Evolutionary conservation across 2,888 invertebrate species (phyloP).

Genomic region (Baccha elongata): DNA sequence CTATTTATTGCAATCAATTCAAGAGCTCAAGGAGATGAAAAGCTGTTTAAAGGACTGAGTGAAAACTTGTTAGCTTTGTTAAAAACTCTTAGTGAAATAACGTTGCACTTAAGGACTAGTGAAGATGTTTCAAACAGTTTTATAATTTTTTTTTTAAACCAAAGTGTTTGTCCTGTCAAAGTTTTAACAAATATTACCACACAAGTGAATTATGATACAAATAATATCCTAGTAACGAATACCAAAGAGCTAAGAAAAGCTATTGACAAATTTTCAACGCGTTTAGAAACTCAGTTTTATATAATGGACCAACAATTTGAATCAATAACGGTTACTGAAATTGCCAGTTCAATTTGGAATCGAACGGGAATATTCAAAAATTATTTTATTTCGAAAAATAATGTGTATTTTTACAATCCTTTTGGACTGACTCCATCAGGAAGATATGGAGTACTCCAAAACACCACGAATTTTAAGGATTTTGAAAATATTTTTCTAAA

Average conservation of each 20-base stretch:
- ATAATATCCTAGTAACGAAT: constrained; percentile 32
- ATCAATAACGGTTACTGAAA: constrained; percentile 53
- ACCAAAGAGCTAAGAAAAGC: constrained; percentile 3
- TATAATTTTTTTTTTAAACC: constrained; percentile 75
- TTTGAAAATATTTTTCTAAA: constrained; percentile 75
- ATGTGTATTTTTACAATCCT: constrained; percentile 77
- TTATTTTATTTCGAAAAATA: constrained; percentile 75
- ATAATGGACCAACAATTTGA: constrained; percentile 33
- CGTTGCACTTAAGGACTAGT: constrained; percentile 73
- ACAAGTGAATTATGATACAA: constrained; percentile 4
- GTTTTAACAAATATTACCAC: too few relatives aligned
- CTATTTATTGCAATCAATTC: not conserved
- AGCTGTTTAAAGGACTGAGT: not conserved
- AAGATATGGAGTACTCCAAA: constrained; percentile 66
- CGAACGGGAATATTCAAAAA: constrained; percentile 76
- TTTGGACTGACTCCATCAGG: constrained; percentile 67
- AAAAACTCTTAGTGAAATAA: constrained; percentile 73
- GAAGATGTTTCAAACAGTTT: constrained; percentile 70
- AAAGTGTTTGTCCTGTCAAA: constrained; percentile 67
- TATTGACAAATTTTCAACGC: constrained; percentile 30
- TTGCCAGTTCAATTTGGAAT: constrained; percentile 76
- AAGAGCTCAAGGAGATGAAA: not conserved
- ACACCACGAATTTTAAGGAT: constrained; percentile 2
- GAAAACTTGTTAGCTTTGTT: constrained; percentile 55
- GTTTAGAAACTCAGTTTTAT: constrained; percentile 42